Evolutionary conservation across 2,888 invertebrate genomes (phyloP).

Genomic region (Phengaris arion): DNA sequence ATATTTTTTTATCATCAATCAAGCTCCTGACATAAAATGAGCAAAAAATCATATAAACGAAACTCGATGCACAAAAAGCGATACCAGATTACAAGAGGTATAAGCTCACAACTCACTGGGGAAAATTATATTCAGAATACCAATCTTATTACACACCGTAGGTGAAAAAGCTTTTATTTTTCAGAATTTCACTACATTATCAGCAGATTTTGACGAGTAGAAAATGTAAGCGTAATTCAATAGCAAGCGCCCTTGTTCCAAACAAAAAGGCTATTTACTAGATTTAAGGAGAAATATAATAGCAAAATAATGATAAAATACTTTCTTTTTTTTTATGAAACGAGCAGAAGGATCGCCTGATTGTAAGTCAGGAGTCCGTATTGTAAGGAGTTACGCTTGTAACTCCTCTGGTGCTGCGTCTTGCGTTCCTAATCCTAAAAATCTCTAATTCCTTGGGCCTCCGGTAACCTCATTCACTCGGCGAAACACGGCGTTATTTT

Average conservation of each 20-base stretch:
- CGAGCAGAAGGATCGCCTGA: too few relatives aligned
- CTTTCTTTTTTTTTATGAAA: too few relatives aligned
- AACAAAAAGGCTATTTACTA: neutral
- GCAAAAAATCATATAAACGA: neutral
- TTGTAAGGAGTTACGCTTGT: too few relatives aligned
- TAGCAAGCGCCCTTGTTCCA: neutral
- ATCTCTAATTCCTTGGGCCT: too few relatives aligned
- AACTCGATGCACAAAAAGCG: slow-evolving; percentile 7
- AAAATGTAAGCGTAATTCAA: neutral
- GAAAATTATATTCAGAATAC: slow-evolving; percentile 6
- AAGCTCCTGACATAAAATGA: neutral
- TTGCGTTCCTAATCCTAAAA: too few relatives aligned
- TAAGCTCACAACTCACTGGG: slow-evolving; percentile 4
- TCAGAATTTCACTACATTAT: neutral
- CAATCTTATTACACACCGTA: neutral
- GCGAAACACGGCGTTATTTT: too few relatives aligned
- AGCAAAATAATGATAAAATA: too few relatives aligned
- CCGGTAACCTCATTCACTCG: too few relatives aligned
- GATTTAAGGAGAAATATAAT: neutral
- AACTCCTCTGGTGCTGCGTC: too few relatives aligned
- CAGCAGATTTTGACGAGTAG: slow-evolving; percentile 11
- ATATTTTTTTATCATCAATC: too few relatives aligned
- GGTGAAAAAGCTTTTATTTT: slow-evolving; percentile 8
- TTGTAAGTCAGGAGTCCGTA: too few relatives aligned
- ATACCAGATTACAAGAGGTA: slow-evolving; percentile 1